Conservation (phyloP, 2,888 invertebrate species). For the Tiliacea citrago region DNA sequence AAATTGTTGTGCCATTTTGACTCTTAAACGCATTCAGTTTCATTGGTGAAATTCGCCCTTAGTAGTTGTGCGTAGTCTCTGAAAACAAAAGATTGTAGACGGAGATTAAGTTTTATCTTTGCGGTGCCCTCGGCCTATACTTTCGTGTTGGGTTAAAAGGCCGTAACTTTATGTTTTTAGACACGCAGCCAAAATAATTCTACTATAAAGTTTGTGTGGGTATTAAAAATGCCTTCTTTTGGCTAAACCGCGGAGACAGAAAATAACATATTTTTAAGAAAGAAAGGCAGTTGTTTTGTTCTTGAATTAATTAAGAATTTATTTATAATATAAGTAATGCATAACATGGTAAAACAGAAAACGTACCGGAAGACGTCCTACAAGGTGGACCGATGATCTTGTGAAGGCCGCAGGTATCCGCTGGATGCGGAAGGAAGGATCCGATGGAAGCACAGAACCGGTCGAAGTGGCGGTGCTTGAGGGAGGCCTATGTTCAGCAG, state of each 20-base stretch:
- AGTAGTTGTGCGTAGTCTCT: constrained; percentile 12
- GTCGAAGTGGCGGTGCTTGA: too few species aligned
- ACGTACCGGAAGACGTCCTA: too few species aligned
- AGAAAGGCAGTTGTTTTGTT: neutral
- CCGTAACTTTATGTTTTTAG: constrained; percentile 28
- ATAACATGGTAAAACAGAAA: too few species aligned
- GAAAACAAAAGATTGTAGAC: constrained; percentile 23
- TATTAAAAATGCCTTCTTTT: constrained; percentile 11
- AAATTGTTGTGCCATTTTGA: neutral
- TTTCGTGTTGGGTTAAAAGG: constrained; percentile 31
- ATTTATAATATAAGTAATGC: neutral
- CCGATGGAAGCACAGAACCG: too few species aligned
- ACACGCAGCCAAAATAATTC: constrained; percentile 24
- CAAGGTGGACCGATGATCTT: too few species aligned
- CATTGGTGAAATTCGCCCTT: neutral
- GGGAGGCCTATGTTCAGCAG: too few species aligned
- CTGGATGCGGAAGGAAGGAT: too few species aligned
- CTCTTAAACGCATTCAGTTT: neutral
- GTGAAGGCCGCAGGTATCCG: too few species aligned
- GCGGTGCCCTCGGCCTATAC: neutral
- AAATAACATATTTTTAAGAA: neutral
- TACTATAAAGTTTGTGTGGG: constrained; percentile 28
- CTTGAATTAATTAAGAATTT: neutral
- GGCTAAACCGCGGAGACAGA: neutral
- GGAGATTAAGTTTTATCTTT: constrained; percentile 44